Evolutionary conservation across 2,797 vertebrate genomes (phyloP), one percentile per base, ranked within the genome.

Genomic region (Manis pentadactyla): DNA sequence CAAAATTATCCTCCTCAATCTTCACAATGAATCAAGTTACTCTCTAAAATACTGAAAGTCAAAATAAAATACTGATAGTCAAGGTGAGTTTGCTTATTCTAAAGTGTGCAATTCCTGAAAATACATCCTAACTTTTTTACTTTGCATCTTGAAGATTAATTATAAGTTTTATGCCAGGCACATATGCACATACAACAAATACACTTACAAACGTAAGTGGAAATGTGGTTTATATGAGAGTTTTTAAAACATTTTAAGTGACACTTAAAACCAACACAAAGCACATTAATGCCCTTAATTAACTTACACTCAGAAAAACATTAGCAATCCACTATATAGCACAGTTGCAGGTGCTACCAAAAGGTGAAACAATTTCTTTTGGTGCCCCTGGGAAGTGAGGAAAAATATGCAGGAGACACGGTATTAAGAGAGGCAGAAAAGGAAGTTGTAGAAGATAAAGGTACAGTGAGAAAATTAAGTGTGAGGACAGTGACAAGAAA

Each of bases 191-290:
- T 51, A 46, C 5, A 49, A 81, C 3, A 75, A 83, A 96, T 9
- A 59, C 0, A 90, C 4, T 84, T 93, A 83, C 57, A 75, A 96
- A 74, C 6, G 2, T 29, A 91, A 83, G 4, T 64, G 25, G 46
- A 46, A 92, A 79, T 87, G 34, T 66, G 8, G 12, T 61, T 92
- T 93, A 7, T 34, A 34, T 19, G 14, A 53, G 14, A 78, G 29
- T 57, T 90, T 74, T 92, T 37, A 63, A 93, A 92, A 63, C 84
- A 93, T 46, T 75, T 25, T 23, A 79, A 73, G 34, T 94, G 90
- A 73, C 3, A 87, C 2, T 18, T 34, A 79, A 79, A 73, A 23
- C 46, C 31, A 90, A 90, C 88, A 34, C 29, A 11, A 69, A 93
- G 66, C 4, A 64, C 15, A 59, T 46, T 51, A 92, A 87, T 12